These are phyloP conservation scores for Mesocricetus auratus DNA, from an alignment of 2,113 vertebrate species.

Conservation along the genomic window DNA sequence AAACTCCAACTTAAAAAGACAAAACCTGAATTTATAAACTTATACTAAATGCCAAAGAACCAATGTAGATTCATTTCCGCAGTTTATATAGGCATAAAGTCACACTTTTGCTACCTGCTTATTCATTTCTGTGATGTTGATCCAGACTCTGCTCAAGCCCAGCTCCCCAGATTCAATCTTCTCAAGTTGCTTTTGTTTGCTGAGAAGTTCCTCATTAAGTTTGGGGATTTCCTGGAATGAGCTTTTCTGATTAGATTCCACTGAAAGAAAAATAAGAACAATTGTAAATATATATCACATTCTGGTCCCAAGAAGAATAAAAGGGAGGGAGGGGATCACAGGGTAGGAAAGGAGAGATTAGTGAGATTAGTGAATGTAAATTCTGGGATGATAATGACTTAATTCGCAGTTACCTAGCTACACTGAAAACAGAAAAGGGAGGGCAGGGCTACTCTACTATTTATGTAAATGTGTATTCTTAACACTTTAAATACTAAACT, in stretches of 20 bases:
- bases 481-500: not conserved
- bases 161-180: conserved; percentile 93
- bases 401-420: conserved; percentile 29
- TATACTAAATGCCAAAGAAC: conserved; percentile 28
- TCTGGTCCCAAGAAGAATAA: conserved; percentile 30
- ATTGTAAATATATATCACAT: conserved; percentile 58
- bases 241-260: conserved; percentile 96
- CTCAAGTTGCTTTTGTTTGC: conserved; percentile 91
- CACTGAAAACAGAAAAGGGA: not conserved
- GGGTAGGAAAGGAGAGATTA: not conserved
- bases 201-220: conserved; percentile 94
- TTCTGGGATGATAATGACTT: not conserved
- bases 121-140: conserved; percentile 96
- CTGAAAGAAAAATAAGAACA: conserved; percentile 84
- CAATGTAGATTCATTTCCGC: conserved; percentile 25
- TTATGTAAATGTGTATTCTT: conserved; percentile 22
- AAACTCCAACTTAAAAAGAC: conserved; percentile 48
- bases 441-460: not conserved
- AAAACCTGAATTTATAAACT: conserved; percentile 53
- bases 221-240: conserved; percentile 96
- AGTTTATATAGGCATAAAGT: conserved; percentile 45
- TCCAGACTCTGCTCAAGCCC: conserved; percentile 94
- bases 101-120: conserved; percentile 91
- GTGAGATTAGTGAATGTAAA: not conserved
- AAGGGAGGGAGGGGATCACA: not conserved